Evolutionary conservation across 1,140 invertebrate genomes (phyloP).

Genomic region (Vanessa tameamea): DNA sequence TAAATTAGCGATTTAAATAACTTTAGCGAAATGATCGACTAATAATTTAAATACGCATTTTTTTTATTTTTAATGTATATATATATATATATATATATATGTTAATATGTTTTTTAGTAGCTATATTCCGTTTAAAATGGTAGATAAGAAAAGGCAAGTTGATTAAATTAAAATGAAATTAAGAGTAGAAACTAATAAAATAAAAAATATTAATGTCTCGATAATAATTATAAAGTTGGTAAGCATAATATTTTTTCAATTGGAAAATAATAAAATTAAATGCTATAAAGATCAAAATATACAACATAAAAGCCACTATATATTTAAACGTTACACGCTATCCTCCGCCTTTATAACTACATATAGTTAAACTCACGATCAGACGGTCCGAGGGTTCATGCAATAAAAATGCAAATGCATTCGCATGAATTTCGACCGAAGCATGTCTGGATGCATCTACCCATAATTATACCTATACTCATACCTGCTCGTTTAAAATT

Average conservation of each 20-base stretch:
- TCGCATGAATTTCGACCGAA: conserved; percentile 34
- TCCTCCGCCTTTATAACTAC: not conserved
- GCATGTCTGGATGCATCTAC: conserved; percentile 37
- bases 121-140: no score
- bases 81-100: not conserved
- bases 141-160: no score
- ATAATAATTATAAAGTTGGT: not conserved
- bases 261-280: not conserved
- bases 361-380: conserved; percentile 9
- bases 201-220: no score
- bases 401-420: conserved; percentile 52
- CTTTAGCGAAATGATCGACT: conserved; percentile 50
- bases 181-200: no score
- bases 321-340: conserved; percentile 1
- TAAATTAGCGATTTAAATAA: conserved; percentile 60
- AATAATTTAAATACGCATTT: conserved; percentile 19
- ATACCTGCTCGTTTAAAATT: conserved; percentile 35
- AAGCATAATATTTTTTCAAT: not conserved
- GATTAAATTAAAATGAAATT: no score
- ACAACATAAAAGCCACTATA: not conserved
- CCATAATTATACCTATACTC: not conserved
- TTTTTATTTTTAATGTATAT: not conserved
- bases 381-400: conserved; percentile 29
- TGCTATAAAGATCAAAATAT: conserved; percentile 1
- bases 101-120: not conserved